Evolutionary conservation across 2,113 vertebrate genomes (phyloP), one percentile per base, ranked within the genome.

Genomic region (Plecotus auritus): DNA sequence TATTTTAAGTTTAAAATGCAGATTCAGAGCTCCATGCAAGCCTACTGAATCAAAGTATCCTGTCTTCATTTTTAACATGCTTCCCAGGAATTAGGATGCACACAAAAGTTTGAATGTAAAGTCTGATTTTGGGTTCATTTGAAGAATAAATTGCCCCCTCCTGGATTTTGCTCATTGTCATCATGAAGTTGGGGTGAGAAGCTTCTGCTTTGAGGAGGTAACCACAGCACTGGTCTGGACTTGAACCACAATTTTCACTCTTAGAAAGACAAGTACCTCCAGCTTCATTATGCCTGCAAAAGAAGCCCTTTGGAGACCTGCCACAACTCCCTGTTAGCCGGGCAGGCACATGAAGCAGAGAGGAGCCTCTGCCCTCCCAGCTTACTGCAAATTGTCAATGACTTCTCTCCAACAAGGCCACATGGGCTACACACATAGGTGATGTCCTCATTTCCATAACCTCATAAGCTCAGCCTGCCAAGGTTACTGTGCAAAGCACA

Each of bases 341-440:
- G 13, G n/a, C 77, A 76, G 77, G 35, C n/a, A 81, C 17, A 26
- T 5, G 16, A 51, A 66, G 20, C 22, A 9, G n/a, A 88, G 22
- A 56, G 7, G 32, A 59, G 23, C 7, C 54, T n/a, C 32, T 42
- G 18, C 22, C 16, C 16, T 67, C 20, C 4, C 2, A 4, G 23
- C 1, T 2, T 6, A 23, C 14, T 8, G 12, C 35, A 32, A 78
- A 56, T 5, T 28, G 51, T 16, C 84, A 10, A 9, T 11, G 32
- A 17, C 37, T 35, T 66, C 80, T 30, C 12, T 47, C 35, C 35
- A 49, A 51, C n/a, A 54, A 90, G 67, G 16, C 11, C 32, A 10
- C 2, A 14, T 1, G 22, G 22, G 67, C 32, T 32, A 22, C 9
- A 1, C 2, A 7, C 22, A 0, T 9, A 14, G 0, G 0, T 18